Evolutionary conservation across 2,888 invertebrate genomes (phyloP), one percentile per base, ranked within the genome.

Genomic region (Clunio marinus): DNA sequence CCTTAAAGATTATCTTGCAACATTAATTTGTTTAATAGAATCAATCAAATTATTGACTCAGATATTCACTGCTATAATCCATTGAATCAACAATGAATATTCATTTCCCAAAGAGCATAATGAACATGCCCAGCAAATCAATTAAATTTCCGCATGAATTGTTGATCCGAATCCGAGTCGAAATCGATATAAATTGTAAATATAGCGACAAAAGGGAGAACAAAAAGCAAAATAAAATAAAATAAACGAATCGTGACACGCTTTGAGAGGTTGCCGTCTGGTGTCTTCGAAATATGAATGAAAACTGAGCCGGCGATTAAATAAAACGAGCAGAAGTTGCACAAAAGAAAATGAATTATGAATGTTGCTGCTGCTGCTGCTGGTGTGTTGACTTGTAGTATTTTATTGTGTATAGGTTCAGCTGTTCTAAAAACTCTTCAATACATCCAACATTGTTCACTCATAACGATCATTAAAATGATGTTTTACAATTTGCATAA

Each of bases 101-200:
- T 51, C 22, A 51, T 20, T 51, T 51, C 22, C 7, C 17, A 32
- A 4, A 32, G 32, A 7, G 4, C 20, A 3, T 41, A 4, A 4
- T 17, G n/a, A 15, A 17, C 22, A 17, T 51, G 17, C 7, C 20
- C 22, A 22, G 17, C 22, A 51, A 51, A 51, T 51, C 51, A 51
- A 51, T 51, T 51, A 51, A 22, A 51, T 51, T 51, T 51, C 51
- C 51, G 51, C 51, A 51, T 51, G 51, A 51, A 5, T 51, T 51
- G 51, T 17, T 51, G 51, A 51, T 15, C 22, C 10, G 15, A 17
- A 41, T 15, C 3, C 41, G 41, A 41, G 2, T 15, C 10, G 2
- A 10, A 41, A 10, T 41, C 10, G 2, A n/a, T n/a, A n/a, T n/a
- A 41, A 41, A 32, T 32, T 41, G 10, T 41, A 41, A n/a, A n/a